Conservation (phyloP, 2,113 vertebrate species). For the Cryptomyrus ogoouensis region DNA sequence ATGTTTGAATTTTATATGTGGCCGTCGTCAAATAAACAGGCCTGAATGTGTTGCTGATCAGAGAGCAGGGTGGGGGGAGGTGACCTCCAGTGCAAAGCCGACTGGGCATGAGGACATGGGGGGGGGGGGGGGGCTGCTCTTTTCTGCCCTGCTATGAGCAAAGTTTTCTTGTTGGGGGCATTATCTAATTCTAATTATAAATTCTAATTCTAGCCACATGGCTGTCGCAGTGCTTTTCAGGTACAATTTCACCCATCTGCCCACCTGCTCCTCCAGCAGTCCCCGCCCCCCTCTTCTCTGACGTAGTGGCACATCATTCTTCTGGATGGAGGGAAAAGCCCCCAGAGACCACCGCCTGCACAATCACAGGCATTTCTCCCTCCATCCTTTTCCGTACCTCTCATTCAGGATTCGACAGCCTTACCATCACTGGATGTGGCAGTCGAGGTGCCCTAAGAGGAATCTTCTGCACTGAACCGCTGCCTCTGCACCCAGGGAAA, state of each 20-base stretch:
- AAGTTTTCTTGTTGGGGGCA: background rate
- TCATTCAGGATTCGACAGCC: background rate
- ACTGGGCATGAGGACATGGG: background rate
- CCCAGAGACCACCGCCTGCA: background rate
- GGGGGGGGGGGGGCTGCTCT: background rate
- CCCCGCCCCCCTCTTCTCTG: background rate
- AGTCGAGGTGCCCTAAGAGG: background rate
- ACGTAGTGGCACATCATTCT: background rate
- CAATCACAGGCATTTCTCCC: background rate
- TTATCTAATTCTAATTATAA: no score
- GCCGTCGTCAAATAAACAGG: background rate
- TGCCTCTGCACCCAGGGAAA: background rate
- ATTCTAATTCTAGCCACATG: background rate
- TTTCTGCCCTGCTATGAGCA: background rate
- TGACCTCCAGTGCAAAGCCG: background rate
- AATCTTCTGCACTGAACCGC: background rate
- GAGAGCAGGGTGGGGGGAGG: background rate
- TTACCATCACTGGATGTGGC: background rate
- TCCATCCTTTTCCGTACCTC: background rate
- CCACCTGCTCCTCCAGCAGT: background rate
- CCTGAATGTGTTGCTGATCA: background rate
- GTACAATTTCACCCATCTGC: background rate
- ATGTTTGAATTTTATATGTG: background rate
- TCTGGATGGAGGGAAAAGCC: background rate
- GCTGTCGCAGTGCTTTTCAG: background rate